phyloP scores from a whole-genome alignment of 2,797 vertebrate species.

The Lepilemur septentrionalis region DNA sequence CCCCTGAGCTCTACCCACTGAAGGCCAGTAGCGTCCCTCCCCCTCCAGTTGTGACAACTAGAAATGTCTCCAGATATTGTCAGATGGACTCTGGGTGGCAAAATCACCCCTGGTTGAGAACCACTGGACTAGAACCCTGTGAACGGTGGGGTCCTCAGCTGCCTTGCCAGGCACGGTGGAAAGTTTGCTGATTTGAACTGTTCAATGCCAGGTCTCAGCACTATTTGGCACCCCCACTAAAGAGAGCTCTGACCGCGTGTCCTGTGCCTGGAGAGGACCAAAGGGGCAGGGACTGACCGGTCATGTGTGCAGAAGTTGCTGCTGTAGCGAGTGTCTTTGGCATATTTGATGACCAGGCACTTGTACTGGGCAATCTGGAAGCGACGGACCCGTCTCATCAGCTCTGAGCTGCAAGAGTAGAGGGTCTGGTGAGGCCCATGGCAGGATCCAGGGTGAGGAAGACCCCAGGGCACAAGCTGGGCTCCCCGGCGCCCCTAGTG shows the following conservation, averaged over 20 bases:
- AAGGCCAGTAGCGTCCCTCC: neutral
- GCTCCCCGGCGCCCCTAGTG: neutral
- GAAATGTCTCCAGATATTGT: neutral
- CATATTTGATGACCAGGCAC: conserved; percentile 95
- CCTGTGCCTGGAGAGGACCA: neutral
- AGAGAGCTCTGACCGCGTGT: neutral
- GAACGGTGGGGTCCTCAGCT: neutral
- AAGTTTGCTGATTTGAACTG: neutral
- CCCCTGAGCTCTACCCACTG: too few relatives aligned
- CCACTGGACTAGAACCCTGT: neutral
- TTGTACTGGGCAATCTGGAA: conserved; percentile 95
- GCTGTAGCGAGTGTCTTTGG: conserved; percentile 92
- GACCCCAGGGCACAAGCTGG: neutral
- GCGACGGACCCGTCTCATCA: conserved; percentile 94
- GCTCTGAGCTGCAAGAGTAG: conserved; percentile 89
- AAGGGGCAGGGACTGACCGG: conserved; percentile 83
- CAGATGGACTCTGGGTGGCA: neutral
- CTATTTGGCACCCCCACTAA: neutral
- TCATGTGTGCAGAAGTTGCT: conserved; percentile 92
- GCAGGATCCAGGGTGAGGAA: neutral
- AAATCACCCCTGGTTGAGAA: neutral
- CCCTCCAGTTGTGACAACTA: neutral
- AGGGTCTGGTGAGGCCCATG: neutral
- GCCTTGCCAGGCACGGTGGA: neutral
- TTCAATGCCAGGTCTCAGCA: neutral